A percentile compares a stretch with the other conserved stretches of the same genome.
phyloP scores from a whole-genome alignment of 2,113 vertebrate genomes.

The Scartelaos histophorus region DNA sequence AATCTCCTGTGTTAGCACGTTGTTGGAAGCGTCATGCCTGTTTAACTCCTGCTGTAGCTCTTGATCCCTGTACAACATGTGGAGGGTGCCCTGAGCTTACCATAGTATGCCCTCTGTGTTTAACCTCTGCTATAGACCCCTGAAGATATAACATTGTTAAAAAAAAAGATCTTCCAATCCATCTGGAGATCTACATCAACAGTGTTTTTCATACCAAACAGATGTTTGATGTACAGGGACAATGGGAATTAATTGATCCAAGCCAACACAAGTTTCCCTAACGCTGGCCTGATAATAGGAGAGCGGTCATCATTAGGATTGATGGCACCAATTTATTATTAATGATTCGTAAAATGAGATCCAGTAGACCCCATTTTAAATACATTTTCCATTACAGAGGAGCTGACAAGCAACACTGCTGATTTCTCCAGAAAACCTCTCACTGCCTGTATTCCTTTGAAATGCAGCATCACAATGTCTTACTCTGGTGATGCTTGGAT shows the following conservation, averaged over 20 bases:
- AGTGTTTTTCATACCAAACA: constrained; percentile 52
- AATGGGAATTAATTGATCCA: constrained; percentile 69
- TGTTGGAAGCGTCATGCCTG: constrained; percentile 56
- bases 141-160: constrained; percentile 33
- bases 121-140: constrained; percentile 32
- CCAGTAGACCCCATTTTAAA: constrained; percentile 82
- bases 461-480: constrained; percentile 60
- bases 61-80: constrained; percentile 6
- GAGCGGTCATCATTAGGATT: constrained; percentile 80
- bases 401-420: constrained; percentile 73
- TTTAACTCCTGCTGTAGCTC: constrained; percentile 51
- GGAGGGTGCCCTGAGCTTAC: constrained; percentile 31
- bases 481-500: constrained; percentile 70
- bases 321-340: constrained; percentile 84
- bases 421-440: constrained; percentile 60
- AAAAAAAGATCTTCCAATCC: constrained; percentile 31
- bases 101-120: constrained; percentile 10
- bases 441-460: constrained; percentile 42
- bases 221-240: constrained; percentile 51
- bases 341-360: constrained; percentile 86
- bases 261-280: constrained; percentile 73
- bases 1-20: constrained; percentile 59
- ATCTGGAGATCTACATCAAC: constrained; percentile 26
- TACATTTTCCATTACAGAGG: constrained; percentile 78
- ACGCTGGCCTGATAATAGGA: constrained; percentile 71